phyloP scores from a whole-genome alignment of 2,113 vertebrate species.

The Microcebus murinus region DNA sequence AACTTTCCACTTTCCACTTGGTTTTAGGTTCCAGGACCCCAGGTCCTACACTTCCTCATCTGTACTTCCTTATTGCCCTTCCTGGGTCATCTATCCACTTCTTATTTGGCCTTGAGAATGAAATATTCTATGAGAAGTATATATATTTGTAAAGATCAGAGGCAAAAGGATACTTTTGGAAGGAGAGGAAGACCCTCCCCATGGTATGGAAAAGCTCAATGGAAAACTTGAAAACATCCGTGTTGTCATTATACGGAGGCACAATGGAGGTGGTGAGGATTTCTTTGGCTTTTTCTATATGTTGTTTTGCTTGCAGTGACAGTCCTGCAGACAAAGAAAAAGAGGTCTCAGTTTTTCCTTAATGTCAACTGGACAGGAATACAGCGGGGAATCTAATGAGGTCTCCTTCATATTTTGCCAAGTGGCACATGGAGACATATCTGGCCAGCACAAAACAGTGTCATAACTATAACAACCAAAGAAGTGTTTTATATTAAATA shows the following conservation, averaged over 20 bases:
- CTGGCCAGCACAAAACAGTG: background rate
- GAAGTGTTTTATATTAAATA: background rate
- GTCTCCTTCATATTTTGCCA: background rate
- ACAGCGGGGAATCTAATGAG: background rate
- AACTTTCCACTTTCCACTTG: background rate
- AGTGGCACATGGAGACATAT: background rate
- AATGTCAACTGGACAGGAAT: background rate
- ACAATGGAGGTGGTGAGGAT: slow-evolving; percentile 58
- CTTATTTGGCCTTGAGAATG: background rate
- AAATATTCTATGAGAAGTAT: background rate
- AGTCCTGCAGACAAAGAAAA: slow-evolving; percentile 50
- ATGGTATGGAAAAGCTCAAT: slow-evolving; percentile 81
- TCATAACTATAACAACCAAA: background rate
- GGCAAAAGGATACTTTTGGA: slow-evolving; percentile 84
- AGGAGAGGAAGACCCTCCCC: slow-evolving; percentile 79
- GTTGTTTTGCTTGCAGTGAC: slow-evolving; percentile 70
- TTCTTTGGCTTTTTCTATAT: slow-evolving; percentile 64
- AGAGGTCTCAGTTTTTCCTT: background rate
- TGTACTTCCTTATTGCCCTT: background rate
- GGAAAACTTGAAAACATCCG: slow-evolving; percentile 81
- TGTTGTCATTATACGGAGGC: slow-evolving; percentile 71
- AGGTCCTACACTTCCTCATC: background rate
- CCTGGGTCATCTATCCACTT: background rate
- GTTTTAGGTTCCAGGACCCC: background rate
- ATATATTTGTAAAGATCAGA: slow-evolving; percentile 14